A percentile compares a stretch with the other conserved stretches of the same genome.
phyloP scores from a whole-genome alignment of 2,888 invertebrate genomes.

The Mylabris sibirica region DNA sequence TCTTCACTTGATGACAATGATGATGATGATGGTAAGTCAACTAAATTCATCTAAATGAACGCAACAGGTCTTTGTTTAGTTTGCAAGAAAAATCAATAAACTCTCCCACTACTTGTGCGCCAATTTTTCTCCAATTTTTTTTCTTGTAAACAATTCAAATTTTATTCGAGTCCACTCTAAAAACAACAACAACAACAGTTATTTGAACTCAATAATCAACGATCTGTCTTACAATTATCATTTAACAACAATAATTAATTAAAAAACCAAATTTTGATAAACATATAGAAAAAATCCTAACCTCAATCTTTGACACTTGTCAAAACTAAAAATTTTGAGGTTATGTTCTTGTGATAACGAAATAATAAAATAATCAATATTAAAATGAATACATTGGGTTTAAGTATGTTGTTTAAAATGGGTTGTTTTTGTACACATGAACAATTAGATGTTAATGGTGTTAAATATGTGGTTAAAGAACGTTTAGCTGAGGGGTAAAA shows the following conservation, averaged over 20 bases:
- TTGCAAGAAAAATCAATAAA: constrained; percentile 27
- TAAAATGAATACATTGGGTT: constrained; percentile 74
- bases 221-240: too few relatives aligned
- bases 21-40: neutral
- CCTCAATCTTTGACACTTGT: too few relatives aligned
- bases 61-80: constrained; percentile 27
- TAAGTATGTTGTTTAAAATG: constrained; percentile 74
- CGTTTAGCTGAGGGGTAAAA: constrained; percentile 80
- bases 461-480: constrained; percentile 73
- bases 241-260: too few relatives aligned
- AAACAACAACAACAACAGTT: neutral
- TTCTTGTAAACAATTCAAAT: too few relatives aligned
- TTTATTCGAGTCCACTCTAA: too few relatives aligned
- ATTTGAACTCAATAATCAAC: constrained; percentile 20
- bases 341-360: too few relatives aligned
- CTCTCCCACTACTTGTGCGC: constrained; percentile 12
- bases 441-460: constrained; percentile 73
- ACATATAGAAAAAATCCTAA: too few relatives aligned
- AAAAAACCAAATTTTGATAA: too few relatives aligned
- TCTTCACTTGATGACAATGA: constrained; percentile 4
- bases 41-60: neutral
- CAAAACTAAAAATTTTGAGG: too few relatives aligned
- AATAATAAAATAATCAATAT: neutral
- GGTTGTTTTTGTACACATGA: constrained; percentile 81
- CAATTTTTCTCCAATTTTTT: too few relatives aligned